Evolutionary conservation across 2,797 vertebrate species (phyloP).

Genomic region (Leucoraja ocellata): DNA sequence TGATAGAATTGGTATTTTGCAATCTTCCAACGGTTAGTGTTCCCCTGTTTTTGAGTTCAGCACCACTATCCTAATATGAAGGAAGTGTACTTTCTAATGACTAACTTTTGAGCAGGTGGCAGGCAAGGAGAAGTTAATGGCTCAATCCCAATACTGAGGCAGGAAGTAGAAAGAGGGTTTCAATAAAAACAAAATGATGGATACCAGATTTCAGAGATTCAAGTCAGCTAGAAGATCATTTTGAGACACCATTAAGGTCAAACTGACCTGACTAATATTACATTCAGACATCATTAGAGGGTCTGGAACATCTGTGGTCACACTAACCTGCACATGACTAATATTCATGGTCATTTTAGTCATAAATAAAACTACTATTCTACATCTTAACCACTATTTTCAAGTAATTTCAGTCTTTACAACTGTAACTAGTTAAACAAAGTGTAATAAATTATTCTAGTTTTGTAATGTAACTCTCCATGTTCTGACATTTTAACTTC

Average conservation of each 20-base stretch:
- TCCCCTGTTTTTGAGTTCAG: background rate
- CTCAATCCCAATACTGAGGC: background rate
- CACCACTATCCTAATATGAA: background rate
- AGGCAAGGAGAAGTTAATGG: constrained; percentile 4
- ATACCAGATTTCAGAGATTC: constrained; percentile 24
- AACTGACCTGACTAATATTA: constrained; percentile 24
- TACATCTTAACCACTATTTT: background rate
- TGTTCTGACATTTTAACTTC: background rate
- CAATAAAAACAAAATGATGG: background rate
- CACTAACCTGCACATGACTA: constrained; percentile 29
- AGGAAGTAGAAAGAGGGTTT: background rate
- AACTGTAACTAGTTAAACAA: constrained; percentile 18
- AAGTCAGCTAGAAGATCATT: background rate
- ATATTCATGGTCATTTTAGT: background rate
- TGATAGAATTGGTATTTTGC: too few relatives aligned
- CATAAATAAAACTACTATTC: constrained; percentile 20
- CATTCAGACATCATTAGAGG: constrained; percentile 34
- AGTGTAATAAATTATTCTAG: background rate
- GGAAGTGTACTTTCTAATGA: background rate
- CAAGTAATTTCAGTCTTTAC: background rate
- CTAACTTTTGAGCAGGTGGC: background rate
- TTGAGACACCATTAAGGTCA: constrained; percentile 27
- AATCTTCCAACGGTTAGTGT: background rate
- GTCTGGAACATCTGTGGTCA: constrained; percentile 32
- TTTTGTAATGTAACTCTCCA: background rate